Evolutionary conservation across 30 jellyfish, hydroid and myxozoan species (phyloP), one percentile per base, ranked within the genome.

Genomic region (Hydractinia symbiolongicarpus): DNA sequence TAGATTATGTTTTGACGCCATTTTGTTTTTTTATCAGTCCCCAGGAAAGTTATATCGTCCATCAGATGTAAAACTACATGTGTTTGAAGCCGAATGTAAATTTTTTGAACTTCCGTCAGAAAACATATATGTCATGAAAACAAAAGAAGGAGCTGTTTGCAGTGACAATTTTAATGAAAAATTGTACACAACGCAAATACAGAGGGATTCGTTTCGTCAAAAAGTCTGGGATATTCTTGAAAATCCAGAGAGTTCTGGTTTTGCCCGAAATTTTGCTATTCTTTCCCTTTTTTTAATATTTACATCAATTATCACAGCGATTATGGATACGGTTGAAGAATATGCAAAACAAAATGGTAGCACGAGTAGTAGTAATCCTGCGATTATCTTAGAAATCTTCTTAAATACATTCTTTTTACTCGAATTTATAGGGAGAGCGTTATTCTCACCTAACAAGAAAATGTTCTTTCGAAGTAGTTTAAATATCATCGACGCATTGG

Each of bases 11-110:
- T 90, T 90, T 64, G 97, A 90, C 30, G 95, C 97, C 5, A 90
- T 90, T 49, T 58, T 90, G 53, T 90, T 90, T 53, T 90, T 84
- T 55, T 90, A 90, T 64, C 97, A 90, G 57, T 90, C 97, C 8
- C 61, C 66, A 21, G 97, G 97, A 11, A 90, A 64, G 4, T 88
- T 90, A 2, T 75, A 67, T 17, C 66, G 88, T 11, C 97, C 97
- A 16, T 87, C 90, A 13, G 62, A 83, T 50, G 55, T 85, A 40
- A 54, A 91, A 5, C 19, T 78, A 10, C 81, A 76, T 9, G 79
- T 71, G 54, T 90, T 90, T 77, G 89, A 71, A 54, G 88, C 56
- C 44, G 79, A 78, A 21, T 90, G 97, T 70, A 83, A 77, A 1
- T 80, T 66, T 73, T 90, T 84, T 73, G 86, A 51, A 19, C 67